Base-by-base conservation (phyloP, 64 coral and sea anemone species). In the Pocillopora damicornis region DNA sequence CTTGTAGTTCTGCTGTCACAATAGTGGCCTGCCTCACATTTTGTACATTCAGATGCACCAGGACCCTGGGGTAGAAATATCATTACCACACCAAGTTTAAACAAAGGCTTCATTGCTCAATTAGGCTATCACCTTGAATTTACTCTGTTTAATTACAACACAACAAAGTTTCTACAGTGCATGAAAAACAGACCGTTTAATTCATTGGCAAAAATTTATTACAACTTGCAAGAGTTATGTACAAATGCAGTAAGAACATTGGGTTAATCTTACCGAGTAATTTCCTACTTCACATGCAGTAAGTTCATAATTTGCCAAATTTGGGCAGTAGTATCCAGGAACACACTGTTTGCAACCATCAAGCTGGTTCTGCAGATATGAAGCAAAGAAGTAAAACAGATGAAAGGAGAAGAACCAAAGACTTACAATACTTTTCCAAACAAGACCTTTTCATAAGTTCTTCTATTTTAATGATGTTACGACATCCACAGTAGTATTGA, bases 341-440 rank as follows among this genome's bases (percentile, higher is more conserved):
- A 95, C 88, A 98, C 96, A 98, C 30, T 81, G 66, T 80, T 98
- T 98, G 42, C 96, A 98, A 11, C 88, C 96, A 34, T 51, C 20
- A 73, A 87, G 74, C 78, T 83, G 76, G 76, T 97, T 82, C 59
- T 86, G 63, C n/a, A 75, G 26, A 51, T 7, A 51, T 4, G 15
- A 61, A 76, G 76, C 34, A 23, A 61, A 61, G 23, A 11, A 78
- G n/a, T 77, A 11, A 71, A 71, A 71, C 25, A n/a, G 8, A 71
- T 25, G 25, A 25, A 71, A 4, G 25, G 20, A n/a, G 23, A 18
- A 8, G 9, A 22, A 2, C 17, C 18, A 67, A 68, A 16, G 23
- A 17, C 20, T 22, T 68, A 22, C 9, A 22, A 15, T 71, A 71
- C 12, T 63, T 63, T 13, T 63, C 11, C 67, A 25, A 23, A 10